A percentile compares a stretch with the other conserved stretches of the same genome.
Evolutionary conservation across 2,113 vertebrate species (phyloP).

Genomic region (Myiopsitta monachus): DNA sequence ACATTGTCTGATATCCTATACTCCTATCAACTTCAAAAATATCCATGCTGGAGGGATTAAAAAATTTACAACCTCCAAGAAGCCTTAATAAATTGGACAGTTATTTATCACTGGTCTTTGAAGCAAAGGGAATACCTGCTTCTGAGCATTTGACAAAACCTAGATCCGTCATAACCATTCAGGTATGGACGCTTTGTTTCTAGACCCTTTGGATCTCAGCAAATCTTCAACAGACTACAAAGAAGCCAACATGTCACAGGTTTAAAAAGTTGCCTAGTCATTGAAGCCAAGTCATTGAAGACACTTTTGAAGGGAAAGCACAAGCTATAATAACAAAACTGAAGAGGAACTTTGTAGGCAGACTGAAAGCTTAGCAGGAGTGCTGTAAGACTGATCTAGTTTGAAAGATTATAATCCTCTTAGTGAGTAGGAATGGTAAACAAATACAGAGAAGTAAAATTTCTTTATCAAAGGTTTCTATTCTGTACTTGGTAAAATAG

Average conservation of each 20-base stretch:
- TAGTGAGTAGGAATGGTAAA: background rate
- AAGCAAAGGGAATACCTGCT: fast-evolving
- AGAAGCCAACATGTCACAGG: background rate
- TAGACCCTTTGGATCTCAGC: background rate
- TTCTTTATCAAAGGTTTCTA: background rate
- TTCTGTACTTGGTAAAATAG: background rate
- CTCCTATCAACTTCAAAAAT: background rate
- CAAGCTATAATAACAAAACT: background rate
- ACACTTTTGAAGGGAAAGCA: background rate
- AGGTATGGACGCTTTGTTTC: background rate
- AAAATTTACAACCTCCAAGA: background rate
- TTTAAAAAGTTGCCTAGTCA: background rate
- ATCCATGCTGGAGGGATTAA: background rate
- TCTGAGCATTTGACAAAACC: background rate
- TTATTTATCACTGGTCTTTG: background rate
- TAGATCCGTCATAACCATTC: background rate
- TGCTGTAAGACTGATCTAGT: background rate
- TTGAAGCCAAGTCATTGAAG: background rate
- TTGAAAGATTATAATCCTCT: background rate
- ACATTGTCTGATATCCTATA: background rate
- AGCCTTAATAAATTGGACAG: background rate
- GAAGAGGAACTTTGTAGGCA: background rate
- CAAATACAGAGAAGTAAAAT: background rate
- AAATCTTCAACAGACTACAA: background rate
- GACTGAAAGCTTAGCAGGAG: background rate